Conservation (phyloP, 2,797 vertebrate species). For the Girardinus metallicus region DNA sequence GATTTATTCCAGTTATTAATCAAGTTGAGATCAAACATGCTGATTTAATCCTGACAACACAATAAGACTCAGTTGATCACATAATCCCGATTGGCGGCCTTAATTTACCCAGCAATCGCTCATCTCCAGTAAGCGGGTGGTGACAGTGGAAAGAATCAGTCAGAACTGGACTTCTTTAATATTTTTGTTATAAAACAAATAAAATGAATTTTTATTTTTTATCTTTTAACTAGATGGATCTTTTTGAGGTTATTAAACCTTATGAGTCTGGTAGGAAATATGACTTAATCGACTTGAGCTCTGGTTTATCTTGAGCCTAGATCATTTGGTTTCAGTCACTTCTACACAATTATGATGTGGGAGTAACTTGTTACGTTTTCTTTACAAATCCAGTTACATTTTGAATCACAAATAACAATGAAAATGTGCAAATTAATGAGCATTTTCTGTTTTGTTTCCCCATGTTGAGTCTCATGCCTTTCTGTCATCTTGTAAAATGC, state of each 20-base stretch:
- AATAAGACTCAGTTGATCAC: neutral
- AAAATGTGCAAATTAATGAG: neutral
- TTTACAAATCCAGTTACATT: neutral
- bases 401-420: neutral
- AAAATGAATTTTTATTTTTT: neutral
- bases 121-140: neutral
- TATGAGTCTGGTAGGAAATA: neutral
- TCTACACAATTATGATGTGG: neutral
- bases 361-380: neutral
- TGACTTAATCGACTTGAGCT: neutral
- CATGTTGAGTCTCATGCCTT: neutral
- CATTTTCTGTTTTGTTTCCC: neutral
- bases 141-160: neutral
- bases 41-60: neutral
- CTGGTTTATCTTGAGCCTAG: neutral
- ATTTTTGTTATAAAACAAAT: neutral
- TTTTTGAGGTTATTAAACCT: neutral
- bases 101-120: neutral
- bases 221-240: neutral
- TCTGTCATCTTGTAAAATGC: neutral
- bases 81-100: neutral
- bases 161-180: neutral
- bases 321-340: neutral
- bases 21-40: neutral
- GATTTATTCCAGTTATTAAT: neutral